These are phyloP conservation scores for Melanotaenia trifasciata DNA, from an alignment of 2,797 vertebrate genomes.

Conservation along the genomic window DNA sequence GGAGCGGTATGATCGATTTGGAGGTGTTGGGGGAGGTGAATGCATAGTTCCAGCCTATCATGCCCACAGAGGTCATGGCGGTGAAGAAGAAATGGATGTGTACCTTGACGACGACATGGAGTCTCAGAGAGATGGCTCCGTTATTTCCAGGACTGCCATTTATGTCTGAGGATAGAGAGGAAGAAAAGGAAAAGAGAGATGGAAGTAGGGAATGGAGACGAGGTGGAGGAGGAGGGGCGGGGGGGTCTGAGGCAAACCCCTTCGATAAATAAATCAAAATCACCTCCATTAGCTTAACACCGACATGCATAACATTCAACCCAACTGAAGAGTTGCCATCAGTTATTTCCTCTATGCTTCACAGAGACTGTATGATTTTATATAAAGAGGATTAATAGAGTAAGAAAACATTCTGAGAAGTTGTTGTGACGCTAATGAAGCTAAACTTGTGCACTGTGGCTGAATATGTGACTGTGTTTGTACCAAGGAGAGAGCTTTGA, in stretches of 20 bases:
- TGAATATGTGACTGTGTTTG: constrained; percentile 56
- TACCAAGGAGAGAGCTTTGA: constrained; percentile 25
- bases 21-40: constrained; percentile 56
- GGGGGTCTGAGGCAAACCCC: constrained; percentile 11
- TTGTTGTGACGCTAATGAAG: constrained; percentile 29
- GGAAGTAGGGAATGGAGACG: constrained; percentile 21
- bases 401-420: not conserved
- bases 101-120: constrained; percentile 90
- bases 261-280: constrained; percentile 28
- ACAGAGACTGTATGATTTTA: constrained; percentile 27
- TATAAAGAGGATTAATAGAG: constrained; percentile 29
- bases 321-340: constrained; percentile 42
- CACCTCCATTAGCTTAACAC: constrained; percentile 57
- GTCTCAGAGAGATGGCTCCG: constrained; percentile 90
- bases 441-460: constrained; percentile 36
- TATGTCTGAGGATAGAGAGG: constrained; percentile 81
- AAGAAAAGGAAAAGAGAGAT: constrained; percentile 8
- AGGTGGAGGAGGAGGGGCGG: constrained; percentile 18
- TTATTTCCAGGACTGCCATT: constrained; percentile 91
- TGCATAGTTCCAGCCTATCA: constrained; percentile 66
- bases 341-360: constrained; percentile 38
- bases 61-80: constrained; percentile 59
- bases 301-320: constrained; percentile 48
- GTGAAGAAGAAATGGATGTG: constrained; percentile 57
- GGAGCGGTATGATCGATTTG: constrained; percentile 76